Evolutionary conservation across 2,113 vertebrate genomes (phyloP), one percentile per base, ranked within the genome.

Genomic region (Callipepla californica): DNA sequence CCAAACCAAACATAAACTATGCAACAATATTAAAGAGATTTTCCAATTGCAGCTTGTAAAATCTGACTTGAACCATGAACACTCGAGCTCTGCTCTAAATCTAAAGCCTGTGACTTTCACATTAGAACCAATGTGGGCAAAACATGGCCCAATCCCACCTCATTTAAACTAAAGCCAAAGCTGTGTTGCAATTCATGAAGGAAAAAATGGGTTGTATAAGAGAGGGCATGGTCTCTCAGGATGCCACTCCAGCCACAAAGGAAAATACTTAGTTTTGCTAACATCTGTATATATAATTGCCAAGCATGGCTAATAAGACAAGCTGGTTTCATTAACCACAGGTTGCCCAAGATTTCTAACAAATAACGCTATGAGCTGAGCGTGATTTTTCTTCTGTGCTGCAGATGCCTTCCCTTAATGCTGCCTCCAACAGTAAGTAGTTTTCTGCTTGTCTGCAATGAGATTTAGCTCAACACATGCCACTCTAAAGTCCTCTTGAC

Each of bases 251-350:
- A 13, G 45, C 80, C 85, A 90, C 69, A 65, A 94, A 93, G 61
- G 81, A 96, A 92, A 94, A 91, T 65, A 95, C 82, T 95, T 97
- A 57, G 45, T 53, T 94, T 72, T 84, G 57, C 62, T 92, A 91
- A 80, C 81, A 57, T 87, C 78, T 69, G 86, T 84, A 95, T 88
- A 93, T 91, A 80, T 19, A 80, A 82, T 93, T 92, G 73, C 85
- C 47, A 77, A 91, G 75, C 48, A 67, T 47, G 80, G 85, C 34
- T 95, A 92, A 84, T 85, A 44, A 80, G 48, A 85, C 26, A 73
- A 89, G 36, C 44, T 80, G 62, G 57, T 74, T 93, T 92, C 57
- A 81, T 83, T 80, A 95, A 89, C 65, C 48, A 51, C 7, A 40
- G 76, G 44, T 47, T 85, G 57, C 61, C 85, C 53, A 83, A 83